These are phyloP conservation scores for Lathamus discolor DNA, from an alignment of 2,113 vertebrate genomes.

Conservation along the genomic window DNA sequence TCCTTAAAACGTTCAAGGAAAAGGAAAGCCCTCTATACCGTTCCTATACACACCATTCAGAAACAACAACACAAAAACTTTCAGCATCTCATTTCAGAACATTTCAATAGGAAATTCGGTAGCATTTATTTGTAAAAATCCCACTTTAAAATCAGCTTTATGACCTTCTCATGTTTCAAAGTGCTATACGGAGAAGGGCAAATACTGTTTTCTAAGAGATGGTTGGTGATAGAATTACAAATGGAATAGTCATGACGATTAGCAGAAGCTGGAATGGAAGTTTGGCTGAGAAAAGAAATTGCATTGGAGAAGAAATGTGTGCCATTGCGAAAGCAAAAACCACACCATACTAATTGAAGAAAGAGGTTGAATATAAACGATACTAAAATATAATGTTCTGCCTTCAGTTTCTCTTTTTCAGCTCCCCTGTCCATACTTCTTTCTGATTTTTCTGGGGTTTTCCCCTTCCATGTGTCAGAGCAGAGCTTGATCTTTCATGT, in stretches of 20 bases:
- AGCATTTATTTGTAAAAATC: not conserved
- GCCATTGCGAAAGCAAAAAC: not conserved
- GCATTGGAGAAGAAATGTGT: not conserved
- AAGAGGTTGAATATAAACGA: not conserved
- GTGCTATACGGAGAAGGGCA: not conserved
- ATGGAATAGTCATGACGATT: not conserved
- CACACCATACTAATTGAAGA: not conserved
- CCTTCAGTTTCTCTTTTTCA: not conserved
- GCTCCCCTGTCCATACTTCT: not conserved
- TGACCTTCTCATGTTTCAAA: constrained; percentile 1
- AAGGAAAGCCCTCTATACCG: not conserved
- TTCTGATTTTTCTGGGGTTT: not conserved
- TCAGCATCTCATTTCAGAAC: not conserved
- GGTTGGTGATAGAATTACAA: not conserved
- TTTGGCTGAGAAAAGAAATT: not conserved
- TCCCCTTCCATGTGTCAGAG: not conserved
- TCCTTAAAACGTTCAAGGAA: not conserved
- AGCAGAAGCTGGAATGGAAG: not conserved
- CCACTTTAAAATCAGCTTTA: constrained; percentile 1
- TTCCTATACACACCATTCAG: not conserved
- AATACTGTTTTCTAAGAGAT: not conserved
- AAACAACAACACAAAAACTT: not conserved
- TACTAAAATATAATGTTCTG: not conserved
- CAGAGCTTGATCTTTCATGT: not conserved
- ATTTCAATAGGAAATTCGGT: not conserved